Percentiles rank a stretch among this genome's conserved stretches.
phyloP scores from a whole-genome alignment of 2,113 vertebrate genomes.

The Neolamprologus brichardi region DNA sequence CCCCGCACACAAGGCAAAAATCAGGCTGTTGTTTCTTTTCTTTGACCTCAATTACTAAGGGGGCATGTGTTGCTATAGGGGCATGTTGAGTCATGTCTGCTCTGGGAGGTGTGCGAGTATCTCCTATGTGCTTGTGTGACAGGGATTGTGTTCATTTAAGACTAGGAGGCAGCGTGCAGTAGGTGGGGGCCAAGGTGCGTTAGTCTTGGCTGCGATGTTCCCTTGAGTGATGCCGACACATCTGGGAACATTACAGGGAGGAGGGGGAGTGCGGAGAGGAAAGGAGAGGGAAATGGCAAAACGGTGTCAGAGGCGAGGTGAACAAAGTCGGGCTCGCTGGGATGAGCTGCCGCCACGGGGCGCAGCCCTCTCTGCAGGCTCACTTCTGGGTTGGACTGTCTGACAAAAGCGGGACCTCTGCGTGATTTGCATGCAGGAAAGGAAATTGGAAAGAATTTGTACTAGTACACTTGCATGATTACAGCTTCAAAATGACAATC shows the following conservation, averaged over 20 bases:
- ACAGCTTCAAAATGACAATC: background rate
- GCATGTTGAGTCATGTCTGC: conserved; percentile 57
- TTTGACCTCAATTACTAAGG: conserved; percentile 68
- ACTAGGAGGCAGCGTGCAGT: conserved; percentile 28
- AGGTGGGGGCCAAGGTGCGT: conserved; percentile 49
- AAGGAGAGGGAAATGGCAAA: conserved; percentile 48
- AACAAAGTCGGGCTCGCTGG: conserved; percentile 35
- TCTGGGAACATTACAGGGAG: conserved; percentile 21
- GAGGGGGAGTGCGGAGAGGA: background rate
- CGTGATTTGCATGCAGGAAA: background rate
- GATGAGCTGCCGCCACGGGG: background rate
- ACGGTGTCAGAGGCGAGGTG: conserved; percentile 41
- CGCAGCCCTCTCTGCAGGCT: conserved; percentile 1
- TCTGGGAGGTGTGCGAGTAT: conserved; percentile 1
- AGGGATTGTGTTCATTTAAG: conserved; percentile 36
- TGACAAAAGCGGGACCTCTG: background rate
- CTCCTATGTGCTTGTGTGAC: conserved; percentile 7
- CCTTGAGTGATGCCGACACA: conserved; percentile 30
- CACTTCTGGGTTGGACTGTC: conserved; percentile 19
- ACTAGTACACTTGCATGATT: background rate
- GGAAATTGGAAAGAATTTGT: background rate
- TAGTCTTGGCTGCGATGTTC: conserved; percentile 55
- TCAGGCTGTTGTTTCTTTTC: conserved; percentile 58
- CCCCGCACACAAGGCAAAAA: conserved; percentile 31
- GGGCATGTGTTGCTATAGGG: conserved; percentile 48